phyloP scores from a whole-genome alignment of 1,140 invertebrate species.

The Drosophila lacteicornis region DNA sequence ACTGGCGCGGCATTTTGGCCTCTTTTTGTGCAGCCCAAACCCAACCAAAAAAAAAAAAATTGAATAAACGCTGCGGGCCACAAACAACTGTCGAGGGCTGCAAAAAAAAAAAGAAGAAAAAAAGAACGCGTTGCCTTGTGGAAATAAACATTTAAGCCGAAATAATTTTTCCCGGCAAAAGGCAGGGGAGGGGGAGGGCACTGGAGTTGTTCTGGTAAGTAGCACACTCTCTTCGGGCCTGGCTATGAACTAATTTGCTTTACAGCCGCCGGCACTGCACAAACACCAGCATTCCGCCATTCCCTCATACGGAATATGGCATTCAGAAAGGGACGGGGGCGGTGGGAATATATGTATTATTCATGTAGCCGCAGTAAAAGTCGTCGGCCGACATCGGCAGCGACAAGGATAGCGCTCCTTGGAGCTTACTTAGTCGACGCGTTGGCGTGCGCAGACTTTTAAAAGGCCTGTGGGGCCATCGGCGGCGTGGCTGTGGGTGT shows the following conservation, averaged over 20 bases:
- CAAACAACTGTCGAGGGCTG: constrained; percentile 27
- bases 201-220: constrained; percentile 36
- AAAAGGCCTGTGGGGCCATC: constrained; percentile 46
- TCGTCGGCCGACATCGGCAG: constrained; percentile 60
- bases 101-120: not conserved
- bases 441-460: constrained; percentile 80
- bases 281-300: constrained; percentile 39
- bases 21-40: constrained; percentile 19
- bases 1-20: constrained; percentile 37
- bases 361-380: constrained; percentile 77
- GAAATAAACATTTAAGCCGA: constrained; percentile 76
- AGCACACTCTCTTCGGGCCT: constrained; percentile 55
- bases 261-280: constrained; percentile 56
- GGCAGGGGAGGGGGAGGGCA: not conserved
- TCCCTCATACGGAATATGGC: constrained; percentile 4
- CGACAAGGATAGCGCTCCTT: constrained; percentile 58
- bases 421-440: constrained; percentile 66
- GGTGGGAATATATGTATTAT: constrained; percentile 63
- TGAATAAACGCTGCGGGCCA: constrained; percentile 66
- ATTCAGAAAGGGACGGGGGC: not conserved
- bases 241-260: constrained; percentile 78
- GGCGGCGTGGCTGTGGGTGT: constrained; percentile 1
- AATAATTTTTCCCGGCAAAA: constrained; percentile 48
- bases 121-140: constrained; percentile 33
- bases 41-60: constrained; percentile 23